Base-by-base conservation (phyloP, 2,888 invertebrate species). In the Ornithoptera priamus region DNA sequence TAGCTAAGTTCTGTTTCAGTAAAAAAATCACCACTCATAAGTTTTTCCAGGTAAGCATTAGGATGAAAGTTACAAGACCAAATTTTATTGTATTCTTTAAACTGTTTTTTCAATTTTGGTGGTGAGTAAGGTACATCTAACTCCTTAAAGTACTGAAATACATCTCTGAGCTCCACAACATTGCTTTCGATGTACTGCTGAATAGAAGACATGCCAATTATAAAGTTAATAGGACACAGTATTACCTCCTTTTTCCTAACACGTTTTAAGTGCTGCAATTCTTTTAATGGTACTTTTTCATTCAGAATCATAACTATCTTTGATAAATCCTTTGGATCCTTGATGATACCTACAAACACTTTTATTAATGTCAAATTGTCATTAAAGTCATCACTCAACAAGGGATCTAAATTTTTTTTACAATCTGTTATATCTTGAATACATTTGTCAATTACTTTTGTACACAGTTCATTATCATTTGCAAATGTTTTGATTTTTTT, bases 41-140 rank as follows among this genome's bases (percentile, higher is more conserved):
- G 80, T 62, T 93, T 93, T 81, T 97, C 97, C n/a, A 95, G 79
- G 72, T 95, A 94, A 72, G 94, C 94, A 79, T 97, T 95, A 0
- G 96, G 95, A 86, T 97, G 97, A 81, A 97, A 98, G 81, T 97
- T 97, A 67, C 96, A 94, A 0, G 97, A 96, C 98, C 98, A 98
- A 60, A 94, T 83, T 67, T 90, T 87, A 18, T 93, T 92, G 7
- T 94, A 93, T 74, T 89, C 86, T 0, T 93, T 88, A 78, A 95
- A 95, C 79, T 98, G 97, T 60, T 85, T 87, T 66, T 94, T 94
- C 0, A 96, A 93, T 80, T 93, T 93, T 0, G 97, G 96, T 10
- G 94, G 84, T n/a, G 79, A 77, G 30, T 88, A 82, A 0, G 97
- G 95, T 0, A 97, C 96, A 6, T 91, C 78, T 0, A 92, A 75